Evolutionary conservation across 2,888 invertebrate species (phyloP), one percentile per base, ranked within the genome.

Genomic region (Perithous albicinctus): DNA sequence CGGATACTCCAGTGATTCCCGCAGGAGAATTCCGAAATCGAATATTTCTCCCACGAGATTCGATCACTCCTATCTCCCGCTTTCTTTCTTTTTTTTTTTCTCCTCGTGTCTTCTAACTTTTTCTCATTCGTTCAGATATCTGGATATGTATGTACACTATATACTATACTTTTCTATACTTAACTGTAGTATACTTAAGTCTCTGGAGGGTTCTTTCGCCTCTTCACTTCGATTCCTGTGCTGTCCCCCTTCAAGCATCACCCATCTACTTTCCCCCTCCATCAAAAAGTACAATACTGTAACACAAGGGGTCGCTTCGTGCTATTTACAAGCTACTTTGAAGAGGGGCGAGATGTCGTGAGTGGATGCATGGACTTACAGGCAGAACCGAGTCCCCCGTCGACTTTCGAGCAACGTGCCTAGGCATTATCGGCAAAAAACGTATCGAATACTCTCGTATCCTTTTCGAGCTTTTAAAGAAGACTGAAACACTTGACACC

Each of bases 1-100:
- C n/a, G 23, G 72, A 3, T 8, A 29, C 35, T 35, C n/a, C 35
- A 35, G 20, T 23, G 51, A 77, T 73, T 77, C 72, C 73, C 70
- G 29, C 51, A 63, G 56, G 64, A 82, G 80, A 76, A 66, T 73
- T 61, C 35, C 48, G 26, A 61, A 80, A 56, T 69, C 77, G 77
- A 76, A 80, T 69, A 59, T n/a, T n/a, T 56, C 54, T 38, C 80
- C 66, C 70, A 35, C 38, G 70, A 64, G 83, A 74, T 83, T 78
- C 54, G 69, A 74, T 74, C 74, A 72, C 32, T 35, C 61, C 29
- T 26, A 23, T 23, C 10, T 48, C 7, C 20, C 26, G 4, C 1
- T 63, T 63, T 46, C 69, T 35, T 66, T 66, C 61, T 51, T 77
- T 18, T 64, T 56, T n/a, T n/a, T n/a, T n/a, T n/a, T n/a, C n/a